phyloP scores from a whole-genome alignment of 2,888 invertebrate species.

The Mythimna pallens region DNA sequence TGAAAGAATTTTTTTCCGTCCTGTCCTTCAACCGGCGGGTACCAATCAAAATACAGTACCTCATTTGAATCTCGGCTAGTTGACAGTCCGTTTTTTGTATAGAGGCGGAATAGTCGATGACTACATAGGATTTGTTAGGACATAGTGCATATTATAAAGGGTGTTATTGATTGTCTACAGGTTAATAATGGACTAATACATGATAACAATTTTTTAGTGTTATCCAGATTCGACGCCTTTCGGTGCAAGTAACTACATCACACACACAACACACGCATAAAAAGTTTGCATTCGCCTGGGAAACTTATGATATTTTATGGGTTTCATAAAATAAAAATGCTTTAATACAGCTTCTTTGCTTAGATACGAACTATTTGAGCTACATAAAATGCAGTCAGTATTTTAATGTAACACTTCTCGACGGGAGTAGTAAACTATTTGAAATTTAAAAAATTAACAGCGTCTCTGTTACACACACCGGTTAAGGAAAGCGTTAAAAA shows the following conservation, averaged over 20 bases:
- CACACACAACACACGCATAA: constrained; percentile 14
- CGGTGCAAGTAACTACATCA: constrained; percentile 27
- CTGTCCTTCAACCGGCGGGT: background rate
- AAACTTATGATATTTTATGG: too few relatives aligned
- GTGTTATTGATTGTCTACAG: constrained; percentile 10
- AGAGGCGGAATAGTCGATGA: background rate
- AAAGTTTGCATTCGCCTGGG: too few relatives aligned
- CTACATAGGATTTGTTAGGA: background rate
- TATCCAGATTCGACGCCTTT: constrained; percentile 5
- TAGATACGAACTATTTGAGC: too few relatives aligned
- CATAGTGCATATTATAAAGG: background rate
- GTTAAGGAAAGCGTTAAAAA: too few relatives aligned
- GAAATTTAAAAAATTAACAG: too few relatives aligned
- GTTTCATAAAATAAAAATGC: too few relatives aligned
- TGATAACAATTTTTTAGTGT: background rate
- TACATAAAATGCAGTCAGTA: too few relatives aligned
- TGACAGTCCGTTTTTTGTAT: too few relatives aligned
- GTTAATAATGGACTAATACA: constrained; percentile 24
- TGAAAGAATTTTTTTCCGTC: background rate
- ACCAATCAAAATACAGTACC: background rate
- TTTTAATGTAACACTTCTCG: too few relatives aligned
- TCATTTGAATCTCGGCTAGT: background rate
- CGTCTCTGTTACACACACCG: too few relatives aligned
- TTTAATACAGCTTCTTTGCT: too few relatives aligned
- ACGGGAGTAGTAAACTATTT: too few relatives aligned